Evolutionary conservation across 2,797 vertebrate genomes (phyloP), one percentile per base, ranked within the genome.

Genomic region (Gobionotothen gibberifrons): DNA sequence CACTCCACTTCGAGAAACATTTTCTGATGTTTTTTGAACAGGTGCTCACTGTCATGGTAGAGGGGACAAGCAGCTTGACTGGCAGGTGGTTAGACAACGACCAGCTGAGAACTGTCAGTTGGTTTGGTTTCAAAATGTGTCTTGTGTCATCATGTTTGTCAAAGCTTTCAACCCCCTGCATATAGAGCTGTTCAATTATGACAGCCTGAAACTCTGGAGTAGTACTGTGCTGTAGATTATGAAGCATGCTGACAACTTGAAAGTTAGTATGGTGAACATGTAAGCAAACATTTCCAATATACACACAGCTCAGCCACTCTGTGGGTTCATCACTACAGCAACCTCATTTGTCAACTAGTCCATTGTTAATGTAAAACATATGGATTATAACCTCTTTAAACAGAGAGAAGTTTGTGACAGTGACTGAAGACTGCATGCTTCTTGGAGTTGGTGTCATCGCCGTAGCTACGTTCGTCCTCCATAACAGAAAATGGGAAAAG

Each of bases 401-500:
- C 92, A 99, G 98, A 90, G 93, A 93, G 56, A 95, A 94, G 87
- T 99, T 98, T 93, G 54, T 93, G 68, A 79, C 93, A 0, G 97
- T 99, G 74, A 97, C 95, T 51, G 96, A 97, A 89, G 98, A 99
- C 89, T 94, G 87, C 81, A 98, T 99, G 97, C 96, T 99, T 0
- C 87, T 98, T 61, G 96, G 95, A 42, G 96, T 96, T 8, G 94
- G 94, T 15, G 91, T 97, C 73, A 96, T 99, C 69, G 91, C 96
- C 17, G 95, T 95, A n/a, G 96, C 97, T 1, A 87, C 96, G n/a
- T 98, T 96, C 90, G 92, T 98, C 85, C 86, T 94, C 54, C 89
- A 84, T 51, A 67, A 91, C 9, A 82, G 77, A 56, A 89, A 86
- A 4, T 98, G 96, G 95, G 87, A 93, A 60, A 90, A 97, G 97